Evolutionary conservation across 2,888 invertebrate species (phyloP).

Genomic region (Eristalis arbustorum): DNA sequence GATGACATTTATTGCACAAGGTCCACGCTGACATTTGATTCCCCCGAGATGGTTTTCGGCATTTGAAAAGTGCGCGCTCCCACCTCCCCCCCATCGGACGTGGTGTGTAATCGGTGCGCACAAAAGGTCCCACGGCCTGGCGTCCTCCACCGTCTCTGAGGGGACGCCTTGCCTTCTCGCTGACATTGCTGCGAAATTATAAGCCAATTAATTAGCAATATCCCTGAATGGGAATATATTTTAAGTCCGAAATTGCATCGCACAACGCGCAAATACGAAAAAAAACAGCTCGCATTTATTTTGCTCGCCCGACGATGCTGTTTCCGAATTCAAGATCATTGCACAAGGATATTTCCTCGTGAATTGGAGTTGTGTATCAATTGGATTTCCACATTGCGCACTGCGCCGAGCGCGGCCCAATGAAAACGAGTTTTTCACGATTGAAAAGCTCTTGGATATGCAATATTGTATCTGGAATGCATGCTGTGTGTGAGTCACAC

Average conservation of each 20-base stretch:
- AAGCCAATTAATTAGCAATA: conserved; percentile 55
- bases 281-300: too few species aligned
- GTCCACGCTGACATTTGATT: neutral
- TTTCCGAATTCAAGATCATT: conserved; percentile 53
- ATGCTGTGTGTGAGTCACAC: neutral
- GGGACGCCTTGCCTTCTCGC: neutral
- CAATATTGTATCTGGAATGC: neutral
- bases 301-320: neutral
- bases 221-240: conserved; percentile 47
- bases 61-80: neutral
- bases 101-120: too few species aligned
- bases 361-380: conserved; percentile 52
- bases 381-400: conserved; percentile 57
- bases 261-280: neutral
- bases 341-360: conserved; percentile 66
- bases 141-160: neutral
- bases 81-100: neutral
- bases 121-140: neutral
- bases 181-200: conserved; percentile 49
- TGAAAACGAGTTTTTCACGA: conserved; percentile 51
- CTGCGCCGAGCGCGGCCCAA: conserved; percentile 14
- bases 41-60: neutral
- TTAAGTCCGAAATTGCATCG: conserved; percentile 1
- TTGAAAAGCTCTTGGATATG: conserved; percentile 42
- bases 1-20: neutral